These are phyloP conservation scores for Mizuhopecten yessoensis DNA, from an alignment of 1,140 invertebrate genomes.

Conservation along the genomic window DNA sequence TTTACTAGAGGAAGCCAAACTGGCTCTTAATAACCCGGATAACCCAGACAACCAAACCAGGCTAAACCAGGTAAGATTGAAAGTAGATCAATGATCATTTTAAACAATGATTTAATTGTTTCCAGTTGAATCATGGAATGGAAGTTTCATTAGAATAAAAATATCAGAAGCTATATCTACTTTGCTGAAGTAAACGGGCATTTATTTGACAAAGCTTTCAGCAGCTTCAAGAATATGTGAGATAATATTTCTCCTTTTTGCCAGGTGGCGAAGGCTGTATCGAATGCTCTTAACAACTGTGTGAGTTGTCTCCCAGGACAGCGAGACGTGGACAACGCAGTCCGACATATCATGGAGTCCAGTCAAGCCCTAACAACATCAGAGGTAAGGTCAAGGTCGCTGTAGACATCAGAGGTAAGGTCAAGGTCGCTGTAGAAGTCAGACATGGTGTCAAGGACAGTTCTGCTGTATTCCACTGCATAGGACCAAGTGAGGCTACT, in stretches of 20 bases:
- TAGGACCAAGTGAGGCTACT: too few species aligned
- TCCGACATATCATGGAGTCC: slow-evolving; percentile 90
- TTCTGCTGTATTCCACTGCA: too few species aligned
- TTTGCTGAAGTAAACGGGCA: too few species aligned
- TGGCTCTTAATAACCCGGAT: slow-evolving; percentile 87
- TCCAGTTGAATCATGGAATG: too few species aligned
- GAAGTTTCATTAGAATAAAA: too few species aligned
- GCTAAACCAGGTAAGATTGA: slow-evolving; percentile 85
- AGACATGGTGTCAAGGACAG: slow-evolving; percentile 81
- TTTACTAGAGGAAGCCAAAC: slow-evolving; percentile 91
- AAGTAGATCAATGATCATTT: too few species aligned
- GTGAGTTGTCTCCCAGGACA: slow-evolving; percentile 94
- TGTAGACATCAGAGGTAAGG: slow-evolving; percentile 85
- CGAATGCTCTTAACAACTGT: slow-evolving; percentile 85
- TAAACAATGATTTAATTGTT: too few species aligned
- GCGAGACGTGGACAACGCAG: slow-evolving; percentile 93
- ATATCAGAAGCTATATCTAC: too few species aligned
- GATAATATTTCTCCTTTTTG: not conserved
- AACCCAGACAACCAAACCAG: slow-evolving; percentile 86
- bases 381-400: slow-evolving; percentile 79
- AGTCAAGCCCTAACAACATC: slow-evolving; percentile 89
- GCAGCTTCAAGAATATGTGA: too few species aligned
- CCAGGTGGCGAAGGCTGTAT: slow-evolving; percentile 84
- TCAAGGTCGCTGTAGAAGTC: slow-evolving; percentile 82
- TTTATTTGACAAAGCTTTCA: too few species aligned